phyloP scores from a whole-genome alignment of 2,113 vertebrate genomes.

The Bothrops jararaca region DNA sequence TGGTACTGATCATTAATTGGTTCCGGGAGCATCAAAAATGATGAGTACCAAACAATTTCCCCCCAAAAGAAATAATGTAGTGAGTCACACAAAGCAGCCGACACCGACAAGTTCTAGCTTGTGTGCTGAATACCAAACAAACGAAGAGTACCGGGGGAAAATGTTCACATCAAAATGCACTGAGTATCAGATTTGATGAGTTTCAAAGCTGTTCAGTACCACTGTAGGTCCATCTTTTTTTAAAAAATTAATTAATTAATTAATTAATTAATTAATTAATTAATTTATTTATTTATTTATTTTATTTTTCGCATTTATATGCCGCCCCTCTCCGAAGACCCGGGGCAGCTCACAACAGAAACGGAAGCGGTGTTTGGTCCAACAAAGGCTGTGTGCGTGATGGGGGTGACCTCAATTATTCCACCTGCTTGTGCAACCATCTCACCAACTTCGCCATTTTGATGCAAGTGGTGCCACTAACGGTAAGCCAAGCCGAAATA shows the following conservation, averaged over 20 bases:
- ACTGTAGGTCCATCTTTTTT: background rate
- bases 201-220: background rate
- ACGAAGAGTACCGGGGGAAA: background rate
- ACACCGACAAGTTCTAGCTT: background rate
- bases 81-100: background rate
- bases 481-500: conserved; percentile 74
- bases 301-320: too few relatives aligned
- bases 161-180: background rate
- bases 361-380: conserved; percentile 86
- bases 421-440: conserved; percentile 89
- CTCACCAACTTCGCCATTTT: conserved; percentile 98
- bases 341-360: too few relatives aligned
- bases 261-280: too few relatives aligned
- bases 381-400: conserved; percentile 80
- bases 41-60: background rate
- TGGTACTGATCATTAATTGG: too few relatives aligned
- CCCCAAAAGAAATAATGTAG: background rate
- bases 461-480: conserved; percentile 94
- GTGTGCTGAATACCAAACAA: background rate
- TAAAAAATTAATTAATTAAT: too few relatives aligned
- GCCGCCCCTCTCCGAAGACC: too few relatives aligned
- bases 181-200: background rate
- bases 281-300: too few relatives aligned
- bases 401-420: conserved; percentile 81
- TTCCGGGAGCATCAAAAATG: background rate